A percentile compares a stretch with the other conserved stretches of the same genome.
Conservation (phyloP, 2,888 invertebrate species). For the Catocala nupta region DNA sequence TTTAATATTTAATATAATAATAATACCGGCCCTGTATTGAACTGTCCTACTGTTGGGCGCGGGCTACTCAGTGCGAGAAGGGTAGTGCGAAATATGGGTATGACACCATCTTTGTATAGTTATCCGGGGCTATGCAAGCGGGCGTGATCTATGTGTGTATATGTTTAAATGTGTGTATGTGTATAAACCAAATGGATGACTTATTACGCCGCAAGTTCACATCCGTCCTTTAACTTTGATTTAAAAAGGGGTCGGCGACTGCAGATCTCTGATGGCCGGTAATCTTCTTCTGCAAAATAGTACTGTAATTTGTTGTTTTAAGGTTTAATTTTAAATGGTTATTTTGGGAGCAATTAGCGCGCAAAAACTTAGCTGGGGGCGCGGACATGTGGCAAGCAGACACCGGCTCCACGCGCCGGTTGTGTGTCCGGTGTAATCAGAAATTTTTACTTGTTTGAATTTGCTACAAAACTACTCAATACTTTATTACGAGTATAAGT, state of each 20-base stretch:
- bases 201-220: neutral
- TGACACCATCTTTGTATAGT: no score
- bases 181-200: no score
- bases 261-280: slow-evolving; percentile 6
- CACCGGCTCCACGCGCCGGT: slow-evolving; percentile 20
- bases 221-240: slow-evolving; percentile 14
- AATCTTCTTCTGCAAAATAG: slow-evolving; percentile 2
- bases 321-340: slow-evolving; percentile 17
- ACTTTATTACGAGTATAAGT: no score
- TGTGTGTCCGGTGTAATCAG: slow-evolving; percentile 16
- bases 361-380: slow-evolving; percentile 57
- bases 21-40: no score
- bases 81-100: no score
- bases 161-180: no score
- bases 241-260: slow-evolving; percentile 15
- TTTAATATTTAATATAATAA: no score
- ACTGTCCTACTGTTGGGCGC: no score
- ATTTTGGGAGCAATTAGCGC: slow-evolving; percentile 29
- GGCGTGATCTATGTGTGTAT: no score
- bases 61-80: no score
- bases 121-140: no score
- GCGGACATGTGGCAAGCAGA: slow-evolving; percentile 57
- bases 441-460: neutral
- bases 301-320: slow-evolving; percentile 6
- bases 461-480: no score